Evolutionary conservation across 1,140 invertebrate genomes (phyloP).

Genomic region (Drosophila punjabiensis): DNA sequence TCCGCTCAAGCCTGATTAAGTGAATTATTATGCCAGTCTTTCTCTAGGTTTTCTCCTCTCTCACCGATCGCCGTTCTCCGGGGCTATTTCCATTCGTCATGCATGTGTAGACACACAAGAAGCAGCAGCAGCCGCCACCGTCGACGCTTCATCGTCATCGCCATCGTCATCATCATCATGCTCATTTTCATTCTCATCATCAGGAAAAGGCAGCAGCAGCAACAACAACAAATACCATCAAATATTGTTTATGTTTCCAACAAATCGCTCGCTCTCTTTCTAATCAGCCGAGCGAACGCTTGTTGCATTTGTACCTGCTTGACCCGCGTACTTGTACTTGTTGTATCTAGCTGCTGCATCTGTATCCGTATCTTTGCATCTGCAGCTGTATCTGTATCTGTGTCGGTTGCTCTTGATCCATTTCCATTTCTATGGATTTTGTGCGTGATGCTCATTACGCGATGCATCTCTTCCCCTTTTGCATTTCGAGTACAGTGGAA

Average conservation of each 20-base stretch:
- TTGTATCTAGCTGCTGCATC: slow-evolving; percentile 18
- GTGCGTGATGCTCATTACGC: slow-evolving; percentile 79
- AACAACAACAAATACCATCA: slow-evolving; percentile 58
- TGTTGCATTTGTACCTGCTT: slow-evolving; percentile 83
- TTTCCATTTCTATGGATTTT: slow-evolving; percentile 80
- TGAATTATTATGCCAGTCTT: slow-evolving; percentile 70
- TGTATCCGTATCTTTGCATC: slow-evolving; percentile 9
- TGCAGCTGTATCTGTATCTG: slow-evolving; percentile 48
- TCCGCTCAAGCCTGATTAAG: slow-evolving; percentile 80
- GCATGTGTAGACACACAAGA: slow-evolving; percentile 79
- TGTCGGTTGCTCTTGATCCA: slow-evolving; percentile 78
- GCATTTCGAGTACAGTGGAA: slow-evolving; percentile 16
- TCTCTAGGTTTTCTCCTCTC: slow-evolving; percentile 15
- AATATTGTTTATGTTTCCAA: slow-evolving; percentile 82
- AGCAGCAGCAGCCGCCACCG: slow-evolving; percentile 54
- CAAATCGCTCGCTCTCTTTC: slow-evolving; percentile 68
- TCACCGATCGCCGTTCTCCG: slow-evolving; percentile 7
- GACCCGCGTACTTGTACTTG: slow-evolving; percentile 58
- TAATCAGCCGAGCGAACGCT: slow-evolving; percentile 74
- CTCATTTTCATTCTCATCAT: slow-evolving; percentile 21
- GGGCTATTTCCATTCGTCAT: slow-evolving; percentile 64
- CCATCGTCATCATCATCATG: slow-evolving; percentile 19
- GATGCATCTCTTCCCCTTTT: slow-evolving; percentile 21
- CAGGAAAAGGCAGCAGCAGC: slow-evolving; percentile 30
- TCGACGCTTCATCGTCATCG: slow-evolving; percentile 29